phyloP scores from a whole-genome alignment of 92 coral and sea anemone genomes.

The Palythoa grandiflora region DNA sequence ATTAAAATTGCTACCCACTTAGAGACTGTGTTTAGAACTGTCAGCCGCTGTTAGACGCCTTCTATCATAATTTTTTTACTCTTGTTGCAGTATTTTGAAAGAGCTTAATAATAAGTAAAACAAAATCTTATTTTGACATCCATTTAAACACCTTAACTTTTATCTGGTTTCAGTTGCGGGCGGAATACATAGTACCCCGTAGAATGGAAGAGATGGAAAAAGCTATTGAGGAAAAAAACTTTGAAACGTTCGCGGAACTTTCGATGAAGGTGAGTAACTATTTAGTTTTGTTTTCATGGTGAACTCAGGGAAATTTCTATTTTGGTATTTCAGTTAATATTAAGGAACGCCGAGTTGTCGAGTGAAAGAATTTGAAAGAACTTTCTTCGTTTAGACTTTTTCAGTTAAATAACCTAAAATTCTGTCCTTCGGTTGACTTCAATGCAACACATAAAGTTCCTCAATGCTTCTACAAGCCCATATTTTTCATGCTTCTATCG shows the following conservation, averaged over 20 bases:
- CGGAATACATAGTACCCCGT: conserved; percentile 79
- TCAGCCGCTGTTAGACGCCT: background rate
- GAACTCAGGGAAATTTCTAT: background rate
- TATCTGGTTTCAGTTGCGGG: conserved; percentile 75
- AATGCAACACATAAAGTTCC: no score
- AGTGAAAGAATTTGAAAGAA: no score
- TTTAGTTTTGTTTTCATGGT: background rate
- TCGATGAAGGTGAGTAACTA: conserved; percentile 78
- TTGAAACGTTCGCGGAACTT: conserved; percentile 82
- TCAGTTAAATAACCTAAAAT: no score
- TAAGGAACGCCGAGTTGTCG: no score
- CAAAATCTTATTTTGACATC: background rate
- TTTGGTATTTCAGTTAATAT: no score
- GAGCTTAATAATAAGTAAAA: background rate
- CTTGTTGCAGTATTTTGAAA: background rate
- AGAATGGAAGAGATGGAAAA: conserved; percentile 78
- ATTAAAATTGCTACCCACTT: no score
- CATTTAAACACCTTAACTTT: background rate
- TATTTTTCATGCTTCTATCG: no score
- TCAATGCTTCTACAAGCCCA: no score
- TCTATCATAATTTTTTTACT: background rate
- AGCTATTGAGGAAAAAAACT: conserved; percentile 83
- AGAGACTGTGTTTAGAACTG: no score
- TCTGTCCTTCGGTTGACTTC: no score
- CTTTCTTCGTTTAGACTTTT: no score